A percentile compares a stretch with the other conserved stretches of the same genome.
These are phyloP conservation scores for Dendrolimus houi DNA, from an alignment of 2,888 invertebrate genomes.

Conservation along the genomic window DNA sequence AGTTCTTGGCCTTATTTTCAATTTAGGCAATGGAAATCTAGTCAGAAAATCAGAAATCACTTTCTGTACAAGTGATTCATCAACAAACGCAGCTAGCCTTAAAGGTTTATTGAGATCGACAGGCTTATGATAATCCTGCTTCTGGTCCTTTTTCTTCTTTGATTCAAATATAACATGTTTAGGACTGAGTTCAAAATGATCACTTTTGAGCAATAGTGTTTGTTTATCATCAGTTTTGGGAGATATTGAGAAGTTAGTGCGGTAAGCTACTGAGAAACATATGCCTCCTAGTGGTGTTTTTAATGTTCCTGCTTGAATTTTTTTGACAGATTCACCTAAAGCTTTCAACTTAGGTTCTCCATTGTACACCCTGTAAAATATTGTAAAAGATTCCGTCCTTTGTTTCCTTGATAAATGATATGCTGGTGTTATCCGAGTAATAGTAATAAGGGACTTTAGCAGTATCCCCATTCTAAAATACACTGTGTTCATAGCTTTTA, in stretches of 20 bases:
- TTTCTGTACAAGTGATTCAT: slow-evolving; percentile 50
- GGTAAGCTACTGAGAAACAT: slow-evolving; percentile 88
- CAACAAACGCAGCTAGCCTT: slow-evolving; percentile 86
- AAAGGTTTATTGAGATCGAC: slow-evolving; percentile 84
- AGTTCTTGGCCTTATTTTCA: slow-evolving; percentile 40
- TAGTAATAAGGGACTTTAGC: slow-evolving; percentile 91
- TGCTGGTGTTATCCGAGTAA: slow-evolving; percentile 94
- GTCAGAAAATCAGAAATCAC: slow-evolving; percentile 53
- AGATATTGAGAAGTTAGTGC: slow-evolving; percentile 95
- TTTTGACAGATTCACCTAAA: slow-evolving; percentile 88
- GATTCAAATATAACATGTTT: slow-evolving; percentile 77
- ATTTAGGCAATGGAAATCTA: slow-evolving; percentile 52
- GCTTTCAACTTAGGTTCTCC: slow-evolving; percentile 86
- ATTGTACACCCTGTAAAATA: slow-evolving; percentile 91
- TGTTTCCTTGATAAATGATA: slow-evolving; percentile 94
- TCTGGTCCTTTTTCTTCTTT: slow-evolving; percentile 77
- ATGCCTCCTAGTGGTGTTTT: slow-evolving; percentile 93
- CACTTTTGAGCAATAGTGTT: slow-evolving; percentile 91
- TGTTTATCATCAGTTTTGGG: slow-evolving; percentile 83
- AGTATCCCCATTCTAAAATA: slow-evolving; percentile 96
- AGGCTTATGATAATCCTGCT: slow-evolving; percentile 40
- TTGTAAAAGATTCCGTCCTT: slow-evolving; percentile 91
- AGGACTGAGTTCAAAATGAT: slow-evolving; percentile 90
- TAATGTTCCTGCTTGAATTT: slow-evolving; percentile 89
- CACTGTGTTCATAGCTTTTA: slow-evolving; percentile 86